Evolutionary conservation across 2,888 invertebrate genomes (phyloP).

Genomic region (Gymnosoma rotundatum): DNA sequence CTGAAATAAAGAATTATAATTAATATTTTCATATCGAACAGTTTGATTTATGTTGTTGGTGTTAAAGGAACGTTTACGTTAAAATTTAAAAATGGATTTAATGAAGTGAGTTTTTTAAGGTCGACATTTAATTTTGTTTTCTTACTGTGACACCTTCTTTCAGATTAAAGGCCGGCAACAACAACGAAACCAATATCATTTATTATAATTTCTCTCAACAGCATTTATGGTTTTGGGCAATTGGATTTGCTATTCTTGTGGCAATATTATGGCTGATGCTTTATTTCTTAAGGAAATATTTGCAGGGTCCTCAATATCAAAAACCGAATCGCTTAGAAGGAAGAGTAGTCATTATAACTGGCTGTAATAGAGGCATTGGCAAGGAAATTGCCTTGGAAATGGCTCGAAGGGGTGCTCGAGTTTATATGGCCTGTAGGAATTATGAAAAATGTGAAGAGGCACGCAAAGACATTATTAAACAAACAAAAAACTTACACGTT

Average conservation of each 20-base stretch:
- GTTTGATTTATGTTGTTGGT: slow-evolving; percentile 9
- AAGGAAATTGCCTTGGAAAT: slow-evolving; percentile 54
- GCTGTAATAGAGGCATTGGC: slow-evolving; percentile 59
- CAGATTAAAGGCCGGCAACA: slow-evolving; percentile 52
- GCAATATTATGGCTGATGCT: slow-evolving; percentile 5
- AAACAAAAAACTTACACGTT: slow-evolving; percentile 17
- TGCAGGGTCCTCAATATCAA: slow-evolving; percentile 42
- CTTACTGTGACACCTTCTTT: background rate
- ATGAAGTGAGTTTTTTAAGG: slow-evolving; percentile 31
- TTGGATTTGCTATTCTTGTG: background rate
- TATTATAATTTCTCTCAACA: slow-evolving; percentile 22
- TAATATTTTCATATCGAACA: background rate
- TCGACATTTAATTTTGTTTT: background rate
- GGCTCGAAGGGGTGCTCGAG: slow-evolving; percentile 35
- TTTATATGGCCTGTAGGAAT: slow-evolving; percentile 61
- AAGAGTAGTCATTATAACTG: slow-evolving; percentile 57
- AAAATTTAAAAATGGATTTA: slow-evolving; percentile 38
- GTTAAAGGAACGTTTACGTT: background rate
- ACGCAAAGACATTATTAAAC: slow-evolving; percentile 44
- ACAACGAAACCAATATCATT: slow-evolving; percentile 10
- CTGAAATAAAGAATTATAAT: background rate
- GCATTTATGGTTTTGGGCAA: slow-evolving; percentile 50
- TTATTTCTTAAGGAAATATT: slow-evolving; percentile 29
- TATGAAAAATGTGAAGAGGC: slow-evolving; percentile 54
- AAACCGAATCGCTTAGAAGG: slow-evolving; percentile 42